These are phyloP conservation scores for Eurois occulta DNA, from an alignment of 2,888 invertebrate species.

Conservation along the genomic window DNA sequence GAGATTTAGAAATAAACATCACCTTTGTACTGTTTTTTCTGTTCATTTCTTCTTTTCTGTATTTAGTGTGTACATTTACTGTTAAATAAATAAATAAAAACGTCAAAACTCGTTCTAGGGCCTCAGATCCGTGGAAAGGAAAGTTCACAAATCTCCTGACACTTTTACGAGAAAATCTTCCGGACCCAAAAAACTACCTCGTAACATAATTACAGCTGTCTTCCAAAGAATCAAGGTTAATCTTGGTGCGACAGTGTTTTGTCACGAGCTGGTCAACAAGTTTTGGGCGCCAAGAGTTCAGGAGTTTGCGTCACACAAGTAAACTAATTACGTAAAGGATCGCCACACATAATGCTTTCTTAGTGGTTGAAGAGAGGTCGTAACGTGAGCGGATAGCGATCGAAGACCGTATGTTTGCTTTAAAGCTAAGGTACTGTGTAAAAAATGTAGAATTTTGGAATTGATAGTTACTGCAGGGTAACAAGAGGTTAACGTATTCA, in stretches of 20 bases:
- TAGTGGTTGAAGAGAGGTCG: neutral
- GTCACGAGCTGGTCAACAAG: conserved; percentile 49
- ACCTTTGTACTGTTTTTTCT: no score
- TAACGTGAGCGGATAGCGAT: conserved; percentile 7
- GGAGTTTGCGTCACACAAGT: conserved; percentile 45
- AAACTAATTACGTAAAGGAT: conserved; percentile 62
- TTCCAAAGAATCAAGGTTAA: conserved; percentile 37
- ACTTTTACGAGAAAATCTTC: conserved; percentile 15
- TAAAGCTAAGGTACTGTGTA: neutral
- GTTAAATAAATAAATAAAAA: no score
- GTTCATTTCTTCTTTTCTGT: no score
- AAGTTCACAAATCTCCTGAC: conserved; percentile 9
- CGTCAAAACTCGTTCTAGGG: no score
- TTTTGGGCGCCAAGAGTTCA: conserved; percentile 36
- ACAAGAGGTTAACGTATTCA: no score
- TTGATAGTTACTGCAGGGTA: neutral
- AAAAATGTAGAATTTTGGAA: neutral
- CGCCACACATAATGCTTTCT: conserved; percentile 40
- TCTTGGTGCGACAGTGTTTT: conserved; percentile 39
- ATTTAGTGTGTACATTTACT: no score
- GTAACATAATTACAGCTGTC: conserved; percentile 45
- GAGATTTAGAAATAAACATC: no score
- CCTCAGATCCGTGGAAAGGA: no score
- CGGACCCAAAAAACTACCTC: conserved; percentile 14
- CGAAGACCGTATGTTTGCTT: neutral